These are phyloP conservation scores for Maconellicoccus hirsutus DNA, from an alignment of 1,140 invertebrate species.

Conservation along the genomic window DNA sequence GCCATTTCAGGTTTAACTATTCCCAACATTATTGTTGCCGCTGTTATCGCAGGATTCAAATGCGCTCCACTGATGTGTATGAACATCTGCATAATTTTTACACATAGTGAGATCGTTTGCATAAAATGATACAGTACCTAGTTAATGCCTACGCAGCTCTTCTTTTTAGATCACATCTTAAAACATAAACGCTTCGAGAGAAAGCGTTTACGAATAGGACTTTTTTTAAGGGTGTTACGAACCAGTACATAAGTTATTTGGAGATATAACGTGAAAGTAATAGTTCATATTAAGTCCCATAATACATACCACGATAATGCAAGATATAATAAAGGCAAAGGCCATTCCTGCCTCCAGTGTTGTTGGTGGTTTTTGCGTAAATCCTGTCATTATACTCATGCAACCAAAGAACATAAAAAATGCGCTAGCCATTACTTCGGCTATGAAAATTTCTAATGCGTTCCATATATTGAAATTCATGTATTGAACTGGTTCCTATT, in stretches of 20 bases:
- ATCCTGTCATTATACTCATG: conserved; percentile 26
- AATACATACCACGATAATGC: conserved; percentile 25
- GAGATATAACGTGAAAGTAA: too few species aligned
- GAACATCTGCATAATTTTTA: conserved; percentile 31
- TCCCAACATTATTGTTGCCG: conserved; percentile 38
- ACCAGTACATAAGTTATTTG: too few species aligned
- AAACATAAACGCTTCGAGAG: too few species aligned
- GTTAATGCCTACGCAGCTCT: too few species aligned
- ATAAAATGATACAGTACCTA: too few species aligned
- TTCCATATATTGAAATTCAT: conserved; percentile 1
- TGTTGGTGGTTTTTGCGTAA: background rate
- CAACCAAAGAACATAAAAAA: conserved; percentile 30
- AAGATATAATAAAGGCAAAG: conserved; percentile 29
- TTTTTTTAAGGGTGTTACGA: too few species aligned
- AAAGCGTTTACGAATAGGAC: too few species aligned
- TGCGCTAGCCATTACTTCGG: conserved; percentile 29
- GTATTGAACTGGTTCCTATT: background rate
- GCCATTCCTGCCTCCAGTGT: conserved; percentile 26
- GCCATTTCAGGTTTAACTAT: conserved; percentile 37
- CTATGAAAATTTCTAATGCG: conserved; percentile 25
- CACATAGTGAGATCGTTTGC: background rate
- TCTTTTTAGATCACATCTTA: too few species aligned
- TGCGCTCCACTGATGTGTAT: conserved; percentile 34
- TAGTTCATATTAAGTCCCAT: too few species aligned
- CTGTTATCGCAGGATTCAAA: conserved; percentile 44